Percentiles rank a stretch among this genome's conserved stretches.
Conservation (phyloP, 2,888 invertebrate genomes). For the Endomychus coccineus region DNA sequence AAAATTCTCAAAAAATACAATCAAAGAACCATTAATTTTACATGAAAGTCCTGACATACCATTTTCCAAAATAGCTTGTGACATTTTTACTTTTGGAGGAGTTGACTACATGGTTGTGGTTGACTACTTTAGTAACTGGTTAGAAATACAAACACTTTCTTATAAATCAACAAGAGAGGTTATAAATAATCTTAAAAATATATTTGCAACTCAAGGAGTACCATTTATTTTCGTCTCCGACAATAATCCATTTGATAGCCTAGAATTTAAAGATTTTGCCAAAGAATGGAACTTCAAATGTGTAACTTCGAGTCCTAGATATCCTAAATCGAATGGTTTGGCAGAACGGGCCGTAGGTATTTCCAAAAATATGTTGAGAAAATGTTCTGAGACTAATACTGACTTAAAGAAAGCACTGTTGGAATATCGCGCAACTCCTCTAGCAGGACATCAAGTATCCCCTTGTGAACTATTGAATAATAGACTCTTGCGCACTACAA, state of each 20-base stretch:
- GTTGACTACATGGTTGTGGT: constrained; percentile 17
- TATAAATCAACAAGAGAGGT: constrained; percentile 1
- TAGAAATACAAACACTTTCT: constrained; percentile 6
- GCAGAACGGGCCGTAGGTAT: too few relatives aligned
- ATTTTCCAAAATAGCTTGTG: constrained; percentile 19
- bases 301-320: too few relatives aligned
- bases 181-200: constrained; percentile 2
- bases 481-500: too few relatives aligned
- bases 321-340: too few relatives aligned
- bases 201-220: constrained; percentile 3
- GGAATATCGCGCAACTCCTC: too few relatives aligned
- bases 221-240: constrained; percentile 2
- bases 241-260: too few relatives aligned
- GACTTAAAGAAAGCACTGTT: too few relatives aligned
- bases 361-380: too few relatives aligned
- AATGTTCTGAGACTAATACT: too few relatives aligned
- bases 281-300: too few relatives aligned
- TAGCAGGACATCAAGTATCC: too few relatives aligned
- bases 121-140: constrained; percentile 18
- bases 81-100: constrained; percentile 15
- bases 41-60: constrained; percentile 18
- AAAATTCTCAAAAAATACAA: constrained; percentile 13
- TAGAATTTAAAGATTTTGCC: constrained; percentile 4
- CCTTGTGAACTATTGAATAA: too few relatives aligned
- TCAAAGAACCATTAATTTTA: constrained; percentile 19